Percentiles rank a stretch among this genome's conserved stretches.
Evolutionary conservation across 2,888 invertebrate species (phyloP).

Genomic region (Sabatieria punctata): DNA sequence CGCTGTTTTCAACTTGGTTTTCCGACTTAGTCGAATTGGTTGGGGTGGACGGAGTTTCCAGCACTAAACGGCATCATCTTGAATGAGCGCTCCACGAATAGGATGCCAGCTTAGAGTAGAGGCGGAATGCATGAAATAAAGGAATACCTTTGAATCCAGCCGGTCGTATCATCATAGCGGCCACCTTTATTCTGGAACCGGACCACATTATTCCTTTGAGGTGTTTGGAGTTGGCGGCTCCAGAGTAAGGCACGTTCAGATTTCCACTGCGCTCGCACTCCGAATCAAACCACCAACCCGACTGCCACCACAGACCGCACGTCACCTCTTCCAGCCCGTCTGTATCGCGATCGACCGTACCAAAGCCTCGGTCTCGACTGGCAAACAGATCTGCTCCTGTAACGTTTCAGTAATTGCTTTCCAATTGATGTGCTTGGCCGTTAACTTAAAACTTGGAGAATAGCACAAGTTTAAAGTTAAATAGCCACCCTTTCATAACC

Average conservation of each 20-base stretch:
- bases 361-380: conserved; percentile 1
- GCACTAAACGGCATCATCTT: too few relatives aligned
- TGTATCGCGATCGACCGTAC: not conserved
- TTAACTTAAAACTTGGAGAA: too few relatives aligned
- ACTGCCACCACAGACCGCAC: not conserved
- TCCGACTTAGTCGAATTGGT: too few relatives aligned
- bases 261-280: conserved; percentile 1
- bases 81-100: too few relatives aligned
- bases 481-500: too few relatives aligned
- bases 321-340: not conserved
- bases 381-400: not conserved
- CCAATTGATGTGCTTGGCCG: too few relatives aligned
- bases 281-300: conserved; percentile 2
- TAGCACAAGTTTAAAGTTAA: too few relatives aligned
- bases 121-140: too few relatives aligned
- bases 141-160: not conserved
- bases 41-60: too few relatives aligned
- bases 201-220: conserved; percentile 3
- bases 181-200: not conserved
- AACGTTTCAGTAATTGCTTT: not conserved
- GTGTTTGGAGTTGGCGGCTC: not conserved
- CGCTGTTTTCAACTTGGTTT: too few relatives aligned
- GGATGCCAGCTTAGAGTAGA: too few relatives aligned
- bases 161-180: not conserved
- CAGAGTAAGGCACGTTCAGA: not conserved